Evolutionary conservation across 2,113 vertebrate species (phyloP), one percentile per base, ranked within the genome.

Genomic region (Cyprinodon variegatus): DNA sequence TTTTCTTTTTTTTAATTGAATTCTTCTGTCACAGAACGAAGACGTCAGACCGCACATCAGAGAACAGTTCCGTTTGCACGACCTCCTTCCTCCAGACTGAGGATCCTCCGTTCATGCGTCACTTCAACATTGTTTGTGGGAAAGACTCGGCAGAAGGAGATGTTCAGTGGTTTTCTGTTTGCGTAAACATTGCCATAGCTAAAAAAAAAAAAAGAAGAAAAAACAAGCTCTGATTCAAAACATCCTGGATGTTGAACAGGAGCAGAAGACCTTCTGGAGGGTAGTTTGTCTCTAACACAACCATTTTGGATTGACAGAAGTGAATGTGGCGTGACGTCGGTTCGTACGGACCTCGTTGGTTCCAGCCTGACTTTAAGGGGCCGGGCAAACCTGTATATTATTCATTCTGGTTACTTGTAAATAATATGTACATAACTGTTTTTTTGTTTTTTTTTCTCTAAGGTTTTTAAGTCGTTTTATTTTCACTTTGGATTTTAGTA

Each of bases 71-170:
- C 97, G 98, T 85, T 96, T 99, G 95, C 97, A 99, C 89, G 96
- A 98, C 94, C 95, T 99, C 85, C 95, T 99, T 85, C 98, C 98
- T 91, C 96, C 98, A 60, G 98, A 99, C 84, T 99, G 97, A 96
- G 39, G n/a, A 50, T 29, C 68, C 61, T 3, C 0, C 3, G 11
- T 29, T 61, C 22, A 1, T 38, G 70, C 43, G 3, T 22, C 4
- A 40, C 7, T 11, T 64, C 57, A 39, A 53, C 20, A 70, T 75
- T 40, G 72, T 77, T 59, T 53, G 29, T 46, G 45, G 57, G 62
- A 45, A 39, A 15, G 53, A 64, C 50, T n/a, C 63, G 20, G 45
- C 1, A 0, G 74, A 86, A 85, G 82, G 77, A 82, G 76, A 40
- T n/a, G 74, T 68, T 84, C 60, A 68, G 61, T 37, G 68, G 76